A percentile compares a stretch with the other conserved stretches of the same genome.
Evolutionary conservation across 2,113 vertebrate genomes (phyloP).

Genomic region (Corythoichthys haematopterus): DNA sequence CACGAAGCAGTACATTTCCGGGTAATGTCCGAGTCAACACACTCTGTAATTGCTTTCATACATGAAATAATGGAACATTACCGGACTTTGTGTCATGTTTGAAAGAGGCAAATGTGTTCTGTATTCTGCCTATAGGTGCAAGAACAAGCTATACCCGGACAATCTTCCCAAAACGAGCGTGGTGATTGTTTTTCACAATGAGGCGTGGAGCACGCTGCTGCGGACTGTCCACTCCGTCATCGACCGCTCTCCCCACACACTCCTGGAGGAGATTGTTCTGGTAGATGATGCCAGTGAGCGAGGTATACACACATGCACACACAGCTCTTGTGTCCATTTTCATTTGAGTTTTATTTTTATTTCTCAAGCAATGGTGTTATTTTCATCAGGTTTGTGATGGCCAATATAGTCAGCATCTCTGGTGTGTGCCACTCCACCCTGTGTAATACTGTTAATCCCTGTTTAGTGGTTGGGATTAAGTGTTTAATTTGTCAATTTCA

Average conservation of each 20-base stretch:
- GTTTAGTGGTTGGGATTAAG: constrained; percentile 64
- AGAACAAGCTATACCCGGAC: constrained; percentile 93
- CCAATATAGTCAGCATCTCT: constrained; percentile 27
- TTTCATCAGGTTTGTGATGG: constrained; percentile 12
- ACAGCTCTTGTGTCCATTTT: constrained; percentile 7
- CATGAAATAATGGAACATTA: no score
- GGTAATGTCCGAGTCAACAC: no score
- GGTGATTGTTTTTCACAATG: constrained; percentile 98
- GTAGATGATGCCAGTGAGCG: constrained; percentile 97
- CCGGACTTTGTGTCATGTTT: no score
- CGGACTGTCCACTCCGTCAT: constrained; percentile 95
- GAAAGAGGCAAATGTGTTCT: no score
- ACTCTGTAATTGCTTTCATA: no score
- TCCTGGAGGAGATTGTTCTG: constrained; percentile 92
- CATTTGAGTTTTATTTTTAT: constrained; percentile 2
- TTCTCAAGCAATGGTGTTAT: constrained; percentile 31
- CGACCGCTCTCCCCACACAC: constrained; percentile 87
- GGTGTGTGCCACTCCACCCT: constrained; percentile 44
- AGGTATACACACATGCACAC: constrained; percentile 70
- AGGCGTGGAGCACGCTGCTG: constrained; percentile 95
- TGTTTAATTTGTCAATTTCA: constrained; percentile 58
- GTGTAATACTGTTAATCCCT: constrained; percentile 58
- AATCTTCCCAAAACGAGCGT: constrained; percentile 93
- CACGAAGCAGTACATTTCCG: no score
- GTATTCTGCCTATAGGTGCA: constrained; percentile 77